phyloP scores from a whole-genome alignment of 2,113 vertebrate species.

The Recurvirostra avosetta region DNA sequence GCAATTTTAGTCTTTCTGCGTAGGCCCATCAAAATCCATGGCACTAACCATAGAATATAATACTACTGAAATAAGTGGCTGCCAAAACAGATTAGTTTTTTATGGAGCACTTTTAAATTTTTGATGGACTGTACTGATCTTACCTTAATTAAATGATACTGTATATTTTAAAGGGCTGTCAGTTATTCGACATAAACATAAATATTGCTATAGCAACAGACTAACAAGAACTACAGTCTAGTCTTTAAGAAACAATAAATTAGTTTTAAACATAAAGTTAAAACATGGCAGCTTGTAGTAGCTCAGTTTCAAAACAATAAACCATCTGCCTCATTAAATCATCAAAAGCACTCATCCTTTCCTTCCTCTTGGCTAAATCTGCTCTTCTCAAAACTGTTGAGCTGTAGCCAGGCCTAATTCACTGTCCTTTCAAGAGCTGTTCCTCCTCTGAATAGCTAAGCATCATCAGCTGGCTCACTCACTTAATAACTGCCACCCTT shows the following conservation, averaged over 20 bases:
- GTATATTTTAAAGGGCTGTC: neutral
- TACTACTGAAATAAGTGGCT: neutral
- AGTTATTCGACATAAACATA: neutral
- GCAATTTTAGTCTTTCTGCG: neutral
- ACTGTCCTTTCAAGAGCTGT: neutral
- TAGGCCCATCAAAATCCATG: neutral
- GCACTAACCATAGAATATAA: neutral
- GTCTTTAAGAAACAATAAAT: neutral
- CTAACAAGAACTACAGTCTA: neutral
- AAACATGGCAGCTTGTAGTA: neutral
- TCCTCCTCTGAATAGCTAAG: neutral
- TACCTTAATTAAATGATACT: neutral
- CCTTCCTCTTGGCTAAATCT: conserved; percentile 19
- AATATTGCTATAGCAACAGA: neutral
- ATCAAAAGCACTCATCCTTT: conserved; percentile 8
- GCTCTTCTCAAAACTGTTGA: neutral
- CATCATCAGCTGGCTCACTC: neutral
- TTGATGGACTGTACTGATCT: neutral
- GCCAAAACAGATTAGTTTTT: neutral
- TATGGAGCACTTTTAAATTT: neutral
- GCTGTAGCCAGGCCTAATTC: conserved; percentile 23
- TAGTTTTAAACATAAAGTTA: neutral
- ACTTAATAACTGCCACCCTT: neutral
- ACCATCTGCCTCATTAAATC: conserved; percentile 50
- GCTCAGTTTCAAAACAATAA: conserved; percentile 29